Evolutionary conservation across 2,113 vertebrate species (phyloP), one percentile per base, ranked within the genome.

Genomic region (Brachypteracias leptosomus): DNA sequence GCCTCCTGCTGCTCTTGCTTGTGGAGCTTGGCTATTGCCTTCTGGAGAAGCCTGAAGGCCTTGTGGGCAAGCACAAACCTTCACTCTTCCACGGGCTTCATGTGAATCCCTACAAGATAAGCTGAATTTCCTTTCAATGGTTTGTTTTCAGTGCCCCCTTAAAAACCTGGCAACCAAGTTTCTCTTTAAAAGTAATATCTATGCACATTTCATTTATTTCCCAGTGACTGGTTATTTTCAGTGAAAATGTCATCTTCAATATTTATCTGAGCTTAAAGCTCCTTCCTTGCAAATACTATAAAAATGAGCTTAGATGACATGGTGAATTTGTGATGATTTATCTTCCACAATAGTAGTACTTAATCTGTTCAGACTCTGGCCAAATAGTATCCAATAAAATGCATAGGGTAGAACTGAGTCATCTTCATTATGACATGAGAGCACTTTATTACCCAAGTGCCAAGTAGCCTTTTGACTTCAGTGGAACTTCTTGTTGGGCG

Each of bases 191-290:
- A 85, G 42, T 46, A 80, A 16, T 93, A 93, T 77, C 88, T 90
- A 77, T 91, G 82, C 55, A 95, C 82, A 83, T 96, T 91, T 93
- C 71, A 88, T 96, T 94, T 95, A 90, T 96, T 93, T 96, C 68
- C 78, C 59, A 74, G 72, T 52, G 57, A 84, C 90, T 93, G 63
- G 57, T 84, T 95, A 88, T 96, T 92, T 91, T 88, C 95, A 95
- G 75, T 58, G 67, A 76, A 90, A 95, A 55, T 80, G 82, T 93
- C 93, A 72, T 95, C 90, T 86, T 94, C 76, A 80, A 75, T 94
- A 96, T 90, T 96, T 95, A 96, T 83, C 90, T 85, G 51, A 90
- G 62, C 52, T 88, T 96, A 93, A 90, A 96, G 42, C 68, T 93
- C 9, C 59, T 92, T 96, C 57, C 52, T 47, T 44, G 55, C 29